Evolutionary conservation across 2,797 vertebrate genomes (phyloP).

Genomic region (Coilia nasus): DNA sequence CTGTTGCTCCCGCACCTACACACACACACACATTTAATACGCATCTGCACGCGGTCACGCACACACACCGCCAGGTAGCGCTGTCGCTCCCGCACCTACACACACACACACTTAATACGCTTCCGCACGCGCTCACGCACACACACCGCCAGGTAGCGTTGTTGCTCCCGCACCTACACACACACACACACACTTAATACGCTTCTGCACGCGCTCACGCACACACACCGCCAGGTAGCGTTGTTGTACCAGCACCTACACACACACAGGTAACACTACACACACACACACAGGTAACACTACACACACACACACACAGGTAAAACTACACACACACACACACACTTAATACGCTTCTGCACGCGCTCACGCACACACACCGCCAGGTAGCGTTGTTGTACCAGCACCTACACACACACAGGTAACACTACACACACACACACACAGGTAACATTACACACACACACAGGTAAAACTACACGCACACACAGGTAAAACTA

Average conservation of each 20-base stretch:
- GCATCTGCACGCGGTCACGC: background rate
- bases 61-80: background rate
- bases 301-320: too few relatives aligned
- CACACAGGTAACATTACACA: background rate
- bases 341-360: too few relatives aligned
- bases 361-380: background rate
- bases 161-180: background rate
- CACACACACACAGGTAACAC: background rate
- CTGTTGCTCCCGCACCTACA: background rate
- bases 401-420: background rate
- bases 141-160: background rate
- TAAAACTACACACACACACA: too few relatives aligned
- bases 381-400: background rate
- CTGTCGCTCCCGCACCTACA: background rate
- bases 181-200: conserved; percentile 4
- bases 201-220: too few relatives aligned
- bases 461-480: background rate
- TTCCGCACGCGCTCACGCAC: background rate
- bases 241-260: background rate
- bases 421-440: too few relatives aligned
- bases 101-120: background rate
- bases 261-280: too few relatives aligned
- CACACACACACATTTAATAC: background rate
- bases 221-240: background rate
- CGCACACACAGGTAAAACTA: background rate